A percentile compares a stretch with the other conserved stretches of the same genome.
phyloP scores from a whole-genome alignment of 2,113 vertebrate species.

The Cnemophilus loriae region DNA sequence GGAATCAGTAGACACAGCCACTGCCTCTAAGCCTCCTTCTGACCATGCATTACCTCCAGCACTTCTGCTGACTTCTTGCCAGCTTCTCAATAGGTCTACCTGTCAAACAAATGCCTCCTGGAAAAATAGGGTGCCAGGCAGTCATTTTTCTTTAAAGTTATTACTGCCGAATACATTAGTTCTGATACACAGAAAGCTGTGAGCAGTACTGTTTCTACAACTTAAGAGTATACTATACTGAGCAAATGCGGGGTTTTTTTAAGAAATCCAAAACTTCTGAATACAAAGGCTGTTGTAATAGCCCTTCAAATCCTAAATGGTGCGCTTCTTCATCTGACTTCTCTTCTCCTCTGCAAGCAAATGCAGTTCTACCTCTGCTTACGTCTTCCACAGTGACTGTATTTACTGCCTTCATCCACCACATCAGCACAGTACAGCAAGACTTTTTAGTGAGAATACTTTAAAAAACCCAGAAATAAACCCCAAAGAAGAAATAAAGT shows the following conservation, averaged over 20 bases:
- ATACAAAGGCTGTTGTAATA: background rate
- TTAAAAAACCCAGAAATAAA: background rate
- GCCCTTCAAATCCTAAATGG: background rate
- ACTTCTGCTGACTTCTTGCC: background rate
- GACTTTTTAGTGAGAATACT: background rate
- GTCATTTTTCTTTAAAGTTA: background rate
- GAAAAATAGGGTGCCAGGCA: background rate
- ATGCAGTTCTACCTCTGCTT: background rate
- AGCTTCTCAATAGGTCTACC: background rate
- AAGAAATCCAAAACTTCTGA: background rate
- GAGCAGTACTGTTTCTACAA: background rate
- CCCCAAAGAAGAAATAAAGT: background rate
- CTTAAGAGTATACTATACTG: background rate
- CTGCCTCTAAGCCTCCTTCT: background rate
- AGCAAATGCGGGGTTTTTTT: rapidly evolving
- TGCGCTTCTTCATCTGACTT: background rate
- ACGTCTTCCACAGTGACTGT: background rate
- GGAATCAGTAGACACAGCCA: background rate
- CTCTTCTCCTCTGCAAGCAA: background rate
- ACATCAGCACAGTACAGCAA: background rate
- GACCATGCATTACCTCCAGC: background rate
- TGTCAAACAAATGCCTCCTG: background rate
- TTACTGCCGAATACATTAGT: background rate
- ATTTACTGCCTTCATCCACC: background rate
- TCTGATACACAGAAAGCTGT: background rate